Evolutionary conservation across 2,888 invertebrate genomes (phyloP), one percentile per base, ranked within the genome.

Genomic region (Myopa testacea): DNA sequence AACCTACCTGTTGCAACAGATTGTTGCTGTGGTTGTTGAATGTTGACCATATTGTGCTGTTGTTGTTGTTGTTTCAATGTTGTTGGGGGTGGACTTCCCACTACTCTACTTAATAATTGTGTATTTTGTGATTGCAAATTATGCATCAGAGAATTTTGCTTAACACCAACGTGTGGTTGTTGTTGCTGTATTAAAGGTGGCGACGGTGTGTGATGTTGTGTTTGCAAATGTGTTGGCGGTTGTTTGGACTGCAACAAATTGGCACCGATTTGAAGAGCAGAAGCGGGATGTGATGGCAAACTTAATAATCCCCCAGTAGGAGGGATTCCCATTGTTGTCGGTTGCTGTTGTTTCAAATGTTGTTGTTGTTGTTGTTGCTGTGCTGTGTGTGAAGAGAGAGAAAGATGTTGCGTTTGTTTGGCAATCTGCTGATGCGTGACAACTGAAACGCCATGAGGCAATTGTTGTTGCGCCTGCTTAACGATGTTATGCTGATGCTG

Each of bases 1-100:
- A 6, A 62, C 14, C 58, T 37, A 75, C 45, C 69, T 52, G 70
- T 75, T 40, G 58, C 73, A 60, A 70, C 52, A 62, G 62, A 62
- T 71, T 78, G 67, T 38, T 74, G 70, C 52, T 78, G 62, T 26
- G 69, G 63, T 34, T 60, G 60, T 34, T 75, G 10, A 19, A 38
- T 26, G 12, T 60, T 75, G 40, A 19, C 40, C 38, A 75, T 38
- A 16, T 78, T 88, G 90, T 78, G 58, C 55, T 71, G 78, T 74
- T 78, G 80, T 72, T 78, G 80, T 72, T 73, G 83, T 75, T 80
- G 81, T 26, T 87, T 87, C 40, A 84, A 67, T 19, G 82, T 75
- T 0, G 83, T 75, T 8, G 91, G 89, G 4, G 92, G 92, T 80
- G 92, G 91, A 87, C 92, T 92, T 7, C 91, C 90, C 16, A 92